Evolutionary conservation across 2,797 vertebrate genomes (phyloP).

Genomic region (Prionace glauca): DNA sequence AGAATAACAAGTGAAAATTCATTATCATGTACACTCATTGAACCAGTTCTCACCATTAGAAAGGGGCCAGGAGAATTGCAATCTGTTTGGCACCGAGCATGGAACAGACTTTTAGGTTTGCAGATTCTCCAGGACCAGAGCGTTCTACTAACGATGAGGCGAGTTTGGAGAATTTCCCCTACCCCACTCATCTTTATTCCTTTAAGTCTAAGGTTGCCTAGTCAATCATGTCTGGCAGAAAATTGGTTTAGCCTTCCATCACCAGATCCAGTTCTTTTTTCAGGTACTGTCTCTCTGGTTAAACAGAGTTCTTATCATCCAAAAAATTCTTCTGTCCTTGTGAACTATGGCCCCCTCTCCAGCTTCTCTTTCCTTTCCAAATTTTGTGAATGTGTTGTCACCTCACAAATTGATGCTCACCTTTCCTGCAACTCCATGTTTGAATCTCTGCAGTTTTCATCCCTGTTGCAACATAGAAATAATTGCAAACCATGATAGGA

Average conservation of each 20-base stretch:
- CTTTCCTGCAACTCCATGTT: neutral
- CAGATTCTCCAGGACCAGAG: no score
- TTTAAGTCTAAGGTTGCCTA: no score
- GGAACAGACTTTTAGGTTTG: no score
- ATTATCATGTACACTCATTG: no score
- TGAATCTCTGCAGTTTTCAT: neutral
- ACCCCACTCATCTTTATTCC: no score
- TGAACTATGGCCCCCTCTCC: neutral
- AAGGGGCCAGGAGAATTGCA: no score
- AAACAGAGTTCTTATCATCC: neutral
- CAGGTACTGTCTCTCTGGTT: neutral
- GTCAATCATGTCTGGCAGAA: neutral
- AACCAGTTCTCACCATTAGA: no score
- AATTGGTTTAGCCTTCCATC: neutral
- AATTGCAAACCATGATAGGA: neutral
- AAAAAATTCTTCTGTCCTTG: neutral
- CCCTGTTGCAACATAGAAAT: neutral
- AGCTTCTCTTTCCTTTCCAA: neutral
- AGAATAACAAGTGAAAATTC: no score
- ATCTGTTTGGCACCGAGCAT: no score
- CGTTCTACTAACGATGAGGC: no score
- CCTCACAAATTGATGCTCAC: neutral
- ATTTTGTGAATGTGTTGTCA: neutral
- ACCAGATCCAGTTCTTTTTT: neutral
- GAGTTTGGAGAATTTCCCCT: no score